These are phyloP conservation scores for Hypotaenidia okinawae DNA, from an alignment of 2,797 vertebrate species.

Conservation along the genomic window DNA sequence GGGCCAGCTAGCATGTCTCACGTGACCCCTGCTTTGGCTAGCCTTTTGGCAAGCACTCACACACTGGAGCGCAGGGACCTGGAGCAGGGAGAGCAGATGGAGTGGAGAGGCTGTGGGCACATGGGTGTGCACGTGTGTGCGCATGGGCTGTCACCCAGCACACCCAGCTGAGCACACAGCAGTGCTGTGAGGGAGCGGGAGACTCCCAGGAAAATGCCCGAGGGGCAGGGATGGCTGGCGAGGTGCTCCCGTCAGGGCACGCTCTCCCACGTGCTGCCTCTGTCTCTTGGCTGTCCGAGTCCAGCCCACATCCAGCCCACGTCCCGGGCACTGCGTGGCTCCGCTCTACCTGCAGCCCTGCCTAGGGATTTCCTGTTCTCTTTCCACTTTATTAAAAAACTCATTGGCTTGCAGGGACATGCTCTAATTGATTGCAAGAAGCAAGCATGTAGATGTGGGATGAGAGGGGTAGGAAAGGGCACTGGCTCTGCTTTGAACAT, in stretches of 20 bases:
- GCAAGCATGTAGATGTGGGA: not conserved
- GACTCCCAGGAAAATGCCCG: not conserved
- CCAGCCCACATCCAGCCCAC: not conserved
- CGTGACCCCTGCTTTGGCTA: not conserved
- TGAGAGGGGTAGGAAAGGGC: not conserved
- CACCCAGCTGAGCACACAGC: not conserved
- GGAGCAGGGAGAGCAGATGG: not conserved
- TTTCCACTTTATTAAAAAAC: not conserved
- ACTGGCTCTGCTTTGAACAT: not conserved
- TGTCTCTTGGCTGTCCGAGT: not conserved
- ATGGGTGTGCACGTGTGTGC: not conserved
- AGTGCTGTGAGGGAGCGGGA: not conserved
- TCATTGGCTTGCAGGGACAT: accelerated
- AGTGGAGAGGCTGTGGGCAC: not conserved
- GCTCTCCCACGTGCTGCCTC: not conserved
- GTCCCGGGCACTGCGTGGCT: not conserved
- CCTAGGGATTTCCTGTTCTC: accelerated
- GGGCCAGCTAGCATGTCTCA: not conserved
- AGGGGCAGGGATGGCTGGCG: not conserved
- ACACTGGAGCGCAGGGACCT: not conserved
- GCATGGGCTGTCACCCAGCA: not conserved
- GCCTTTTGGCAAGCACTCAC: not conserved
- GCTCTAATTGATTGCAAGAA: not conserved
- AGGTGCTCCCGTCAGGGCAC: not conserved
- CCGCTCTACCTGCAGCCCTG: not conserved